Conservation (phyloP, 2,888 invertebrate species). For the Adelphocoris suturalis region DNA sequence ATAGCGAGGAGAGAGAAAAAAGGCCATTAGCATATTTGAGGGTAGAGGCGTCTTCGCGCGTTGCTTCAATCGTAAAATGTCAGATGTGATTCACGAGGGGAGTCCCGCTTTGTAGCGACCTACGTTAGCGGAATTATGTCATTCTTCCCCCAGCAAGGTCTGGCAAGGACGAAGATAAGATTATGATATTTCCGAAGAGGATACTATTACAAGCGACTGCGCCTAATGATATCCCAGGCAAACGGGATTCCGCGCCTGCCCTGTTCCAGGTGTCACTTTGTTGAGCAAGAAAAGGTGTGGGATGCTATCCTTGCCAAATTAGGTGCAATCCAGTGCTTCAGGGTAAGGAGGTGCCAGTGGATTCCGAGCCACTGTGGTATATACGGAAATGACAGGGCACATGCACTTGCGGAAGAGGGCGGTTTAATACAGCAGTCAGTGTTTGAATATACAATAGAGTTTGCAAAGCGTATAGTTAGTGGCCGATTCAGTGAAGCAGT, state of each 20-base stretch:
- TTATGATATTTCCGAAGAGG: not conserved
- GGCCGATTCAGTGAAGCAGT: too few species aligned
- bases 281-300: not conserved
- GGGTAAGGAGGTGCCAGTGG: too few species aligned
- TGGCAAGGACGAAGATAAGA: not conserved
- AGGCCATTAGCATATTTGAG: conserved; percentile 11
- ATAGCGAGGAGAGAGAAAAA: not conserved
- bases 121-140: not conserved
- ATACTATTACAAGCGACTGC: not conserved
- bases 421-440: too few species aligned
- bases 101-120: not conserved
- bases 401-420: too few species aligned
- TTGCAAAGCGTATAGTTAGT: too few species aligned
- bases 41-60: conserved; percentile 1
- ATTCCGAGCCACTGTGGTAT: too few species aligned
- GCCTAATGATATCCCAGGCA: not conserved
- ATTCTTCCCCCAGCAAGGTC: not conserved
- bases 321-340: too few species aligned
- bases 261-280: not conserved
- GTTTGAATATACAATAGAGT: too few species aligned
- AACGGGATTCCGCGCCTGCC: not conserved
- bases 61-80: conserved; percentile 30
- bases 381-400: too few species aligned
- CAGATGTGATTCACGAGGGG: conserved; percentile 9
- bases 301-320: not conserved